Base-by-base conservation (phyloP, 2,888 invertebrate genomes). In the Leucania comma region DNA sequence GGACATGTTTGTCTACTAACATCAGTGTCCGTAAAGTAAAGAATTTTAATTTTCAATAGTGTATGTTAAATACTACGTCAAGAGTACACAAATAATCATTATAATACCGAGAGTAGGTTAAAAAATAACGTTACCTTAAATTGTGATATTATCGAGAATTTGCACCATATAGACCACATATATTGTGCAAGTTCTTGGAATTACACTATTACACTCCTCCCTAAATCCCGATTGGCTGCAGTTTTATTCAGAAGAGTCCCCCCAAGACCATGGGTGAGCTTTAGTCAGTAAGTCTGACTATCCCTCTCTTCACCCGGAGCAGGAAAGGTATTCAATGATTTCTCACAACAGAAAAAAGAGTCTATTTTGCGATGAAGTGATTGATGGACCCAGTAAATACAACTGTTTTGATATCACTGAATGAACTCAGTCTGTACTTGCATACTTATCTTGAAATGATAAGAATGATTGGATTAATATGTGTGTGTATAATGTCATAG, bases 381-480 rank as follows among this genome's bases (percentile, higher is more conserved):
- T 57, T 17, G 12, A 72, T 50, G 54, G 38, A 73, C 1, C 54
- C 35, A 61, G 38, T 62, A 22, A 56, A 58, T 56, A 42, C 22
- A 62, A 67, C 66, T 51, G 57, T 50, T 50, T n/a, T 24, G 14
- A 42, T 54, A 67, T 54, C 58, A 54, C 80, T 68, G 54, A 54
- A 54, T 38, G 54, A 74, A 32, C 32, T 24, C 20, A 17, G 10
- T 42, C 35, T 32, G n/a, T 12, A 60, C 72, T 50, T 48, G 42
- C 26, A 17, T 59, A 9, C 20, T 60, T 78, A 78, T 78, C 35
- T 29, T 12, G 29, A 20, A 60, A 42, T 38, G 64, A 72, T 72
- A 75, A 71, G 58, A 54, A 53, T 63, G 29, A 29, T 29, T 29
- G 29, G 29, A 46, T 53, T 29, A 17, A 20, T 24, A 29, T 32